These are phyloP conservation scores for Eurytoma californica DNA, from an alignment of 2,888 invertebrate species.

Conservation along the genomic window DNA sequence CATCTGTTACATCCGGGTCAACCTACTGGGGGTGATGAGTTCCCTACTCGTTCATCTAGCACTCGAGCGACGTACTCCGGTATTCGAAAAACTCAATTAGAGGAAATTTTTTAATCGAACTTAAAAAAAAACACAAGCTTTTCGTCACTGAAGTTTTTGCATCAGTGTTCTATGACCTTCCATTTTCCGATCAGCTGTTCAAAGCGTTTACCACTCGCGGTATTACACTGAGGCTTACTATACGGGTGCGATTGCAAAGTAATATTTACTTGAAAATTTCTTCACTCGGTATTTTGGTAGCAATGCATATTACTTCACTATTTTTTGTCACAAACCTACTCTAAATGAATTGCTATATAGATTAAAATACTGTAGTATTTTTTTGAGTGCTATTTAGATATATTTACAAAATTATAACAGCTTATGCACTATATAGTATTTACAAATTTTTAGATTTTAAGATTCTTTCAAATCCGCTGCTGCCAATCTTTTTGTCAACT, in stretches of 20 bases:
- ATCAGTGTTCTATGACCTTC: slow-evolving; percentile 54
- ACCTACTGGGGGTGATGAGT: slow-evolving; percentile 11
- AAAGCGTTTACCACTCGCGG: slow-evolving; percentile 48
- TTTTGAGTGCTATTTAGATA: not conserved
- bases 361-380: not conserved
- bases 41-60: slow-evolving; percentile 21
- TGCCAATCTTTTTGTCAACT: too few relatives aligned
- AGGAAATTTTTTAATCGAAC: not conserved
- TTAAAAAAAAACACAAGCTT: slow-evolving; percentile 31
- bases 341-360: not conserved
- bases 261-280: not conserved
- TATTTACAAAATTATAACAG: not conserved
- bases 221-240: slow-evolving; percentile 26
- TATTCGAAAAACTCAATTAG: not conserved
- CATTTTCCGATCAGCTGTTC: slow-evolving; percentile 56
- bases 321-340: too few relatives aligned
- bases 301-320: not conserved
- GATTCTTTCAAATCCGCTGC: too few relatives aligned
- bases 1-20: slow-evolving; percentile 65
- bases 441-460: not conserved
- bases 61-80: not conserved
- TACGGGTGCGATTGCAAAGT: slow-evolving; percentile 17
- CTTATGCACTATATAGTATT: too few relatives aligned
- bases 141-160: slow-evolving; percentile 28
- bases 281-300: not conserved